A percentile compares a stretch with the other conserved stretches of the same genome.
These are phyloP conservation scores for Paratrypauchen microcephalus DNA, from an alignment of 2,797 vertebrate species.

Conservation along the genomic window DNA sequence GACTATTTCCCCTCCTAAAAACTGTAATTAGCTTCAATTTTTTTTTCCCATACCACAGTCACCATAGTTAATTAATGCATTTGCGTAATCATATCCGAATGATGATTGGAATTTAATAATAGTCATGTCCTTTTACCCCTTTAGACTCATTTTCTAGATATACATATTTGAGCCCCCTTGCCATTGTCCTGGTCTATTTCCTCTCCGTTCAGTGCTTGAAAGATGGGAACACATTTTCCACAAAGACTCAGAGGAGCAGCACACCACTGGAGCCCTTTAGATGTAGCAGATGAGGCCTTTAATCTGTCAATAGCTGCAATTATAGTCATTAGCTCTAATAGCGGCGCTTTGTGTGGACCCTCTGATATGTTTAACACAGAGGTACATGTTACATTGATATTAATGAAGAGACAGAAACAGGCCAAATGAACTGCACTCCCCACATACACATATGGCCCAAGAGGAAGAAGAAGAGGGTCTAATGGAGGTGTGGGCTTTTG, in stretches of 20 bases:
- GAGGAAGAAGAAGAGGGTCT: slow-evolving; percentile 38
- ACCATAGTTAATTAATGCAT: slow-evolving; percentile 56
- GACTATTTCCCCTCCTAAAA: slow-evolving; percentile 10
- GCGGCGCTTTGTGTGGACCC: slow-evolving; percentile 69
- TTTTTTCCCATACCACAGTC: slow-evolving; percentile 49
- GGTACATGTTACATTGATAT: slow-evolving; percentile 48
- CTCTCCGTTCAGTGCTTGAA: slow-evolving; percentile 55
- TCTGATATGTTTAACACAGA: slow-evolving; percentile 79
- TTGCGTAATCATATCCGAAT: slow-evolving; percentile 23
- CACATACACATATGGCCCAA: slow-evolving; percentile 35
- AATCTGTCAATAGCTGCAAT: slow-evolving; percentile 83
- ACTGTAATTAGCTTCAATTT: slow-evolving; percentile 60
- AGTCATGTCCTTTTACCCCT: background rate
- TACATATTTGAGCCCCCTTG: background rate
- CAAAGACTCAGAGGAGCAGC: slow-evolving; percentile 53
- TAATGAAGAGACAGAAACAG: slow-evolving; percentile 68
- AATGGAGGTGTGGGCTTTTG: slow-evolving; percentile 49
- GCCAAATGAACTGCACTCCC: slow-evolving; percentile 34
- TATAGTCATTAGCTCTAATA: slow-evolving; percentile 83
- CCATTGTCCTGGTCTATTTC: slow-evolving; percentile 63
- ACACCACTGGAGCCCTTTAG: slow-evolving; percentile 69
- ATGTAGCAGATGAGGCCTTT: slow-evolving; percentile 78
- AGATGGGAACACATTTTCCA: slow-evolving; percentile 35
- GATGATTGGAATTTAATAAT: background rate
- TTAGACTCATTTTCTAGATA: background rate